Percentiles rank a stretch among this genome's conserved stretches.
These are phyloP conservation scores for Mimachlamys varia DNA, from an alignment of 2,888 invertebrate genomes.

Conservation along the genomic window DNA sequence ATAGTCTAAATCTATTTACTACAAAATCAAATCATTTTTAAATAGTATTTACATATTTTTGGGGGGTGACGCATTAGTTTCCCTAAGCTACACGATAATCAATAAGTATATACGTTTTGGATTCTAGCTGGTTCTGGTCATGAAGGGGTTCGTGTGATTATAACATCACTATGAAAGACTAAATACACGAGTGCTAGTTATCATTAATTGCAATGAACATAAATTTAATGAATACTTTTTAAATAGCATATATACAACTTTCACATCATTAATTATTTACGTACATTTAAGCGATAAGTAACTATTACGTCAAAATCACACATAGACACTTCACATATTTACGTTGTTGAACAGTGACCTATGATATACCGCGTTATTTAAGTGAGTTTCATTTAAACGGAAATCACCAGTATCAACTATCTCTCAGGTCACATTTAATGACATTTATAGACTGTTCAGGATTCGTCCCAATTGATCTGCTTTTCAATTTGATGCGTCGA, in stretches of 20 bases:
- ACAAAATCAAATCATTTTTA: slow-evolving; percentile 23
- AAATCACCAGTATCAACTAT: not conserved
- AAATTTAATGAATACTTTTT: slow-evolving; percentile 8
- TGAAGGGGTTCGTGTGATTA: not conserved
- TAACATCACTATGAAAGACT: not conserved
- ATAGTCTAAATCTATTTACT: not conserved
- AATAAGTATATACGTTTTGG: not conserved
- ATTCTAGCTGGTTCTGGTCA: slow-evolving; percentile 5
- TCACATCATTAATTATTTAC: slow-evolving; percentile 25
- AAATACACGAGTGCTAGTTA: not conserved
- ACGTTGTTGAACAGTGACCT: not conserved
- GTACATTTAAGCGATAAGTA: slow-evolving; percentile 31
- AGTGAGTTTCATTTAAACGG: not conserved
- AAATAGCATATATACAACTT: slow-evolving; percentile 31
- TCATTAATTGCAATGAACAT: not conserved
- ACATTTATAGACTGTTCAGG: not conserved
- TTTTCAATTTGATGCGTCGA: not conserved
- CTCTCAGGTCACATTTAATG: not conserved
- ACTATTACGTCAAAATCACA: slow-evolving; percentile 21
- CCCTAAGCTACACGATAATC: not conserved
- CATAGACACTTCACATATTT: not conserved
- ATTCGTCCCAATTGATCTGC: not conserved
- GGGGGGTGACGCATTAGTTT: not conserved
- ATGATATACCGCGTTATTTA: not conserved
- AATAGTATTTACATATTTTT: not conserved